Evolutionary conservation across 2,113 vertebrate species (phyloP), one percentile per base, ranked within the genome.

Genomic region (Dolichallabes microphthalmus): DNA sequence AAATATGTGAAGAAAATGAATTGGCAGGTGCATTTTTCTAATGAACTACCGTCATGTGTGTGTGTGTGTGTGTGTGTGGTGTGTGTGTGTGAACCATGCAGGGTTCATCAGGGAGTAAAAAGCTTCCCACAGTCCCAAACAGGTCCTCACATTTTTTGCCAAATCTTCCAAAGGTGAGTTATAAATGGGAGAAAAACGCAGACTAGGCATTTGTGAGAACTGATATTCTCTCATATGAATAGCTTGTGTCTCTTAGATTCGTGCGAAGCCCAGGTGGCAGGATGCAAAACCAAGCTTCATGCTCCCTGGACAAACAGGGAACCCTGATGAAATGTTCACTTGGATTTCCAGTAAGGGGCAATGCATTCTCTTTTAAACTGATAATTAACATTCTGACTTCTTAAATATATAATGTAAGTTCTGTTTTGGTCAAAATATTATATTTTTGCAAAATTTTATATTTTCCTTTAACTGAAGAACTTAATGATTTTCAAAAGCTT

Each of bases 261-360:
- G 86, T 14, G 83, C 85, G 9, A 95, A 95, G 87, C 93, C 94
- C 3, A 85, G 88, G 20, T 96, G 95, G 95, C 93, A 93, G 86
- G 92, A 93, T 64, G 85, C 88, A 1, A 71, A 88, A 9, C 93
- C 94, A 5, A 90, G 90, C 0, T 96, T 96, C 86, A 79, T 84
- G 7, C 61, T 95, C 76, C 90, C 15, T 64, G 1, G 86, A 74
- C 86, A 91, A 0, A 50, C 85, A 50, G 87, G 91, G 0, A 14
- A 82, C 71, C 80, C 91, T 58, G 87, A 13, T 9, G 53, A 45
- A 80, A 1, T 91, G 53, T 90, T 87, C 89, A 92, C 92, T n/a
- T 88, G 91, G 8, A 85, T 88, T 35, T 89, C 92, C 32, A 93
- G 95, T 96, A 94, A 94, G 92, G 80, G 22, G 32, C 32, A 30